Evolutionary conservation across 2,888 invertebrate genomes (phyloP).

Genomic region (Nezara viridula): DNA sequence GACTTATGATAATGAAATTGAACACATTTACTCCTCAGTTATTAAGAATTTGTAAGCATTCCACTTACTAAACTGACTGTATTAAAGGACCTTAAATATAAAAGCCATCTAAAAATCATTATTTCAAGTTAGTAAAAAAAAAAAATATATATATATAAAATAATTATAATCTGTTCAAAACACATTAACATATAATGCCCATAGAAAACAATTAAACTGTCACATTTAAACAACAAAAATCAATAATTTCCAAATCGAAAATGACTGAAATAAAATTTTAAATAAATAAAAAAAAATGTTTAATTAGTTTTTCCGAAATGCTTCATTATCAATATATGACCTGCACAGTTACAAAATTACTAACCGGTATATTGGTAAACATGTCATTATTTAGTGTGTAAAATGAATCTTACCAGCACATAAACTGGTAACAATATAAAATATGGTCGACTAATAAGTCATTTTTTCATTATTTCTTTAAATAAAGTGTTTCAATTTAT

Average conservation of each 20-base stretch:
- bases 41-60: constrained; percentile 1
- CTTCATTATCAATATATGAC: neutral
- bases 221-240: neutral
- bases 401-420: neutral
- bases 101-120: constrained; percentile 27
- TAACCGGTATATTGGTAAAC: constrained; percentile 28
- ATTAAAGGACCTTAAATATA: constrained; percentile 22
- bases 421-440: neutral
- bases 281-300: neutral
- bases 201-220: neutral
- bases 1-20: constrained; percentile 52
- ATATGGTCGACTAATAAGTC: neutral
- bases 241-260: neutral
- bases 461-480: neutral
- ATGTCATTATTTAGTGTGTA: neutral
- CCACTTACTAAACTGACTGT: constrained; percentile 27
- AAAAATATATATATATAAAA: neutral
- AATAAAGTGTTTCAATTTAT: constrained; percentile 58
- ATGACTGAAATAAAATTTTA: too few species aligned
- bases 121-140: constrained; percentile 23
- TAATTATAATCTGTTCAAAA: constrained; percentile 6
- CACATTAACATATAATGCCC: constrained; percentile 36
- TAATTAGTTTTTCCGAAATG: neutral
- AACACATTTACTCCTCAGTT: constrained; percentile 26
- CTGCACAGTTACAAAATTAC: constrained; percentile 10